A percentile compares a stretch with the other conserved stretches of the same genome.
These are phyloP conservation scores for Prostheceraeus crozeri DNA, from an alignment of 2,888 invertebrate genomes.

Conservation along the genomic window DNA sequence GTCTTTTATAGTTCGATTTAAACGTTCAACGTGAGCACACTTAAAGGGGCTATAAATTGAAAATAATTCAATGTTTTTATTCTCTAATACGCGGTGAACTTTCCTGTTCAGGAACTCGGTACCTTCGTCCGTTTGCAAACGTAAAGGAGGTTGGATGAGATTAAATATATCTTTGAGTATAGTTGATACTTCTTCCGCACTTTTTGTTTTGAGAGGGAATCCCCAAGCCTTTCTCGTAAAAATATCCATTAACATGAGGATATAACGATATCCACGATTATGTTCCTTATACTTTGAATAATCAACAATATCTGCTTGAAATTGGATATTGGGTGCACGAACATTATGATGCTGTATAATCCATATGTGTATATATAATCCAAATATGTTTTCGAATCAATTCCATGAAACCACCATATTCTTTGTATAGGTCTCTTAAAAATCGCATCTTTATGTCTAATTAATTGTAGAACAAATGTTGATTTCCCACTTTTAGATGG, in stretches of 20 bases:
- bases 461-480: too few relatives aligned
- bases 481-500: too few relatives aligned
- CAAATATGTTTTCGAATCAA: conserved; percentile 31
- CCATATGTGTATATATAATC: too few relatives aligned
- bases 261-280: conserved; percentile 43
- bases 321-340: conserved; percentile 43
- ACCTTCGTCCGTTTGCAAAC: conserved; percentile 42
- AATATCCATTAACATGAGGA: conserved; percentile 44
- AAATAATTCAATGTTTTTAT: conserved; percentile 35
- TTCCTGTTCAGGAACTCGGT: conserved; percentile 42
- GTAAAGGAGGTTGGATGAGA: conserved; percentile 37
- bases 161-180: conserved; percentile 41
- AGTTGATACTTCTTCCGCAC: conserved; percentile 34
- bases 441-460: too few relatives aligned
- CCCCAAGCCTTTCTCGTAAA: conserved; percentile 44
- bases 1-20: conserved; percentile 42
- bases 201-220: conserved; percentile 44
- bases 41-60: conserved; percentile 46
- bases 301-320: conserved; percentile 44
- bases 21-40: conserved; percentile 47
- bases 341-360: conserved; percentile 41
- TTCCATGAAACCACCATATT: conserved; percentile 41
- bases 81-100: conserved; percentile 39
- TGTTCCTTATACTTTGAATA: conserved; percentile 32
- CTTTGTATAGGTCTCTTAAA: conserved; percentile 35